These are phyloP conservation scores for Malurus cyaneus DNA, from an alignment of 2,113 vertebrate species.

Conservation along the genomic window DNA sequence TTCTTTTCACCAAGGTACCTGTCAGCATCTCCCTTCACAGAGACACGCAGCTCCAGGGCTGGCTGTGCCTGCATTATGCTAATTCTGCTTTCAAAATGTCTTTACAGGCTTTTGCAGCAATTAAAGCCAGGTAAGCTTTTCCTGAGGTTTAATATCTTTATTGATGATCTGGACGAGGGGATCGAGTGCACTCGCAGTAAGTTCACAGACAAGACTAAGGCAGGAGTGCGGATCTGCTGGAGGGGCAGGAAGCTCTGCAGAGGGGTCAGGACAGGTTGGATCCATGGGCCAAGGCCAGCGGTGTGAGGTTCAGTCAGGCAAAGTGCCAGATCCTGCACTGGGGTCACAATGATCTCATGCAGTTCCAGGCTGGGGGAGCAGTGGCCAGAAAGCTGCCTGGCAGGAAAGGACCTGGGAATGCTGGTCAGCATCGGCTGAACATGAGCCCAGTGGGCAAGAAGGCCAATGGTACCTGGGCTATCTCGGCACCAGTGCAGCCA, in stretches of 20 bases:
- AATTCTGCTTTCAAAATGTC: constrained; percentile 3
- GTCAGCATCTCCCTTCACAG: neutral
- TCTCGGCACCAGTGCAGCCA: neutral
- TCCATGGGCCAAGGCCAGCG: neutral
- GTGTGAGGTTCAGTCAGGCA: neutral
- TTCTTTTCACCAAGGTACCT: constrained; percentile 30
- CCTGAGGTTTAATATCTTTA: neutral
- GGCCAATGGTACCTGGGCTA: neutral
- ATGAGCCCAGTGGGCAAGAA: neutral
- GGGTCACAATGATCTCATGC: neutral
- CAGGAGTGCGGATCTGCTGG: neutral
- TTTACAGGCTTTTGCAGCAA: neutral
- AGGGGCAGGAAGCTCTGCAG: neutral
- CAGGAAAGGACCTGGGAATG: neutral
- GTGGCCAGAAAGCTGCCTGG: neutral
- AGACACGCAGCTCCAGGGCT: neutral
- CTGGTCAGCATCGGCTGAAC: neutral
- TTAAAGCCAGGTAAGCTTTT: constrained; percentile 10
- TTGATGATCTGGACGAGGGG: accelerated
- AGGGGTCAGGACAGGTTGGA: neutral
- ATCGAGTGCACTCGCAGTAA: neutral
- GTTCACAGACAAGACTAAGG: neutral
- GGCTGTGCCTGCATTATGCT: neutral
- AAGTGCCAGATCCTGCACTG: neutral
- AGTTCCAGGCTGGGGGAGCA: neutral